A percentile compares a stretch with the other conserved stretches of the same genome.
phyloP scores from a whole-genome alignment of 2,888 invertebrate genomes.

The Therioaphis trifolii region DNA sequence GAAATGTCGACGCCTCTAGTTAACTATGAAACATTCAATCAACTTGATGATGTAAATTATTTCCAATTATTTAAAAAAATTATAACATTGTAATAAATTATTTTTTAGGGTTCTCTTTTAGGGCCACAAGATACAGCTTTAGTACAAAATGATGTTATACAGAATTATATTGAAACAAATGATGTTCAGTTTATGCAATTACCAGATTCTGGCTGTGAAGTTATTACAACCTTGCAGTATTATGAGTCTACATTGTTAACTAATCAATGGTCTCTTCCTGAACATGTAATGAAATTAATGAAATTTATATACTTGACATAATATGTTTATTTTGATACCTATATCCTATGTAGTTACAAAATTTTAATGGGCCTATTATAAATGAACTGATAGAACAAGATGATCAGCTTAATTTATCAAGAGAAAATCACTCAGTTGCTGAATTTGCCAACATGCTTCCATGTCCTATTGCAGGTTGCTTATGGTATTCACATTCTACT shows the following conservation, averaged over 20 bases:
- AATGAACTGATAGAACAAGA: background rate
- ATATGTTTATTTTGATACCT: background rate
- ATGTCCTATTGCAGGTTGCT: conserved; percentile 56
- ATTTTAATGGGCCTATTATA: conserved; percentile 10
- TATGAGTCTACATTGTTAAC: conserved; percentile 44
- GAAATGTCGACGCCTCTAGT: background rate
- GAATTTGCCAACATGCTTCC: conserved; percentile 50
- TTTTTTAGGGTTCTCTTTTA: conserved; percentile 44
- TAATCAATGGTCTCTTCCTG: conserved; percentile 11
- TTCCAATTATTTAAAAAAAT: background rate
- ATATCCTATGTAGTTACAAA: conserved; percentile 35
- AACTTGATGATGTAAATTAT: conserved; percentile 37
- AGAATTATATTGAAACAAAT: conserved; percentile 50
- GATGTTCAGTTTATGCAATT: conserved; percentile 48
- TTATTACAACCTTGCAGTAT: conserved; percentile 45
- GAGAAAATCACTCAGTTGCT: background rate
- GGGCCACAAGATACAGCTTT: conserved; percentile 37
- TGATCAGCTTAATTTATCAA: conserved; percentile 1
- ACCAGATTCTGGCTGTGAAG: conserved; percentile 51
- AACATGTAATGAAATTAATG: conserved; percentile 17
- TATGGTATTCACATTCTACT: conserved; percentile 56
- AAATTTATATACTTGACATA: background rate
- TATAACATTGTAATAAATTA: background rate
- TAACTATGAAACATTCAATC: conserved; percentile 43
- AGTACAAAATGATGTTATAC: conserved; percentile 52